Percentiles rank a stretch among this genome's conserved stretches.
Conservation (phyloP, 2,888 invertebrate genomes). For the Mythimna pallens region DNA sequence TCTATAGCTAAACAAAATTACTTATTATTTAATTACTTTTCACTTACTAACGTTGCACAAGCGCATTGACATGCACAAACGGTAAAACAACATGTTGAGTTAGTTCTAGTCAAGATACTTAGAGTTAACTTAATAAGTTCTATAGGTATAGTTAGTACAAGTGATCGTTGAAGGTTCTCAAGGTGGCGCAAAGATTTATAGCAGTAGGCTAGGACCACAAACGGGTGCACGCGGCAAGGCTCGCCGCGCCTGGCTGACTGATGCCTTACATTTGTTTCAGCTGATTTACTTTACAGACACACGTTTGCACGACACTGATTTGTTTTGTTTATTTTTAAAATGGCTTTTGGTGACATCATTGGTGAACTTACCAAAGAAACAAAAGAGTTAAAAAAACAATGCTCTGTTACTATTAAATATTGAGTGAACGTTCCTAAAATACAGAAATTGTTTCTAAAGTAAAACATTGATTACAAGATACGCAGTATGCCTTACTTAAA, state of each 20-base stretch:
- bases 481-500: conserved; percentile 82
- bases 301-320: conserved; percentile 77
- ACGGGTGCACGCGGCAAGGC: conserved; percentile 73
- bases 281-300: conserved; percentile 87
- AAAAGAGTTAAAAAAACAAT: neutral
- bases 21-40: too few relatives aligned
- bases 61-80: too few relatives aligned
- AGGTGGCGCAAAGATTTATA: conserved; percentile 87
- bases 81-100: conserved; percentile 13
- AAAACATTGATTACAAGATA: conserved; percentile 87
- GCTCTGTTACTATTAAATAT: neutral
- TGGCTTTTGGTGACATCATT: conserved; percentile 4
- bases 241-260: conserved; percentile 80
- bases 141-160: conserved; percentile 46
- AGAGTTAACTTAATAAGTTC: conserved; percentile 54
- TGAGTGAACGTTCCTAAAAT: neutral
- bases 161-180: conserved; percentile 79
- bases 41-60: too few relatives aligned
- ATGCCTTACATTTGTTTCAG: conserved; percentile 88
- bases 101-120: conserved; percentile 21
- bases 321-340: conserved; percentile 70
- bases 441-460: neutral
- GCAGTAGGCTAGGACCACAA: conserved; percentile 85
- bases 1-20: too few relatives aligned
- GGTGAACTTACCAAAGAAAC: neutral